phyloP scores from a whole-genome alignment of 2,888 invertebrate genomes.

The Myopa tessellatipennis region DNA sequence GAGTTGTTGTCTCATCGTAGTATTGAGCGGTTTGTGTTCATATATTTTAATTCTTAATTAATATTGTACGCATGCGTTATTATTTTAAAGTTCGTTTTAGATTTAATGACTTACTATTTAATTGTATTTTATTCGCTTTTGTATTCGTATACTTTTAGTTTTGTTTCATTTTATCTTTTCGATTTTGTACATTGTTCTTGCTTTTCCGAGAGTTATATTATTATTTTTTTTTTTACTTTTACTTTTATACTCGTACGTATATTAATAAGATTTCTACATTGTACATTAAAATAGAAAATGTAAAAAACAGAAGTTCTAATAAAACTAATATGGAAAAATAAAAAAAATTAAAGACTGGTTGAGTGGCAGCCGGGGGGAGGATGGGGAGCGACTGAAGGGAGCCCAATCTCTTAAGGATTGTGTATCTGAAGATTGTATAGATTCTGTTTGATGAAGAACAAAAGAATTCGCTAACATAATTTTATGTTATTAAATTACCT shows the following conservation, averaged over 20 bases:
- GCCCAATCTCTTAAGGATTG: not conserved
- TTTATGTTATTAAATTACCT: not conserved
- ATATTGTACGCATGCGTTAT: constrained; percentile 59
- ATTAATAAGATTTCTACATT: constrained; percentile 28
- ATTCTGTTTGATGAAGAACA: not conserved
- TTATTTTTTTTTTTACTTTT: constrained; percentile 24
- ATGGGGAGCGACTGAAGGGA: not conserved
- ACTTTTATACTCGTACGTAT: constrained; percentile 11
- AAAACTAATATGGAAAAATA: constrained; percentile 28
- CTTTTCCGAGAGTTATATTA: no score
- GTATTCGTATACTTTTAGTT: not conserved
- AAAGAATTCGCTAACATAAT: constrained; percentile 26
- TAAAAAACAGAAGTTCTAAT: constrained; percentile 21
- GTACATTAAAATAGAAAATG: constrained; percentile 4
- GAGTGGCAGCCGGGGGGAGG: no score
- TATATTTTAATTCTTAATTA: constrained; percentile 52
- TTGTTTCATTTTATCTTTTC: constrained; percentile 13
- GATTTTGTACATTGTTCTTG: constrained; percentile 33
- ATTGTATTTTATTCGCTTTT: constrained; percentile 6
- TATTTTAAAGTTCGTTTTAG: constrained; percentile 33
- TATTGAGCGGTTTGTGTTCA: constrained; percentile 58
- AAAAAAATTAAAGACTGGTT: not conserved
- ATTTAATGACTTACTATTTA: not conserved
- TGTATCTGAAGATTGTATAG: not conserved
- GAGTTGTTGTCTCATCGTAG: not conserved